Evolutionary conservation across 2,113 vertebrate species (phyloP), one percentile per base, ranked within the genome.

Genomic region (Notiomystis cincta): DNA sequence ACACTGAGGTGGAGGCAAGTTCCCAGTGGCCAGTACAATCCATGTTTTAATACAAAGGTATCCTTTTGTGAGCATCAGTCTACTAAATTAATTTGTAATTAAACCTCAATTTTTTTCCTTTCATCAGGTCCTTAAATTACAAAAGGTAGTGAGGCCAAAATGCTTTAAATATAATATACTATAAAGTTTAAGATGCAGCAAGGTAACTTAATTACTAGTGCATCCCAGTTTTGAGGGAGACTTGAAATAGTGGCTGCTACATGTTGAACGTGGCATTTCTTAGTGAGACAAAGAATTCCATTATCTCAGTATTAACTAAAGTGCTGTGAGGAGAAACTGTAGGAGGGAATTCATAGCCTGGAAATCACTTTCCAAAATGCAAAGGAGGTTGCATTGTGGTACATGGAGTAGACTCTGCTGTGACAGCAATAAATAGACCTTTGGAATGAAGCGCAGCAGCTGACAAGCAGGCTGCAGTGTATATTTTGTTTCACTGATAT

Each of bases 361-460:
- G 54, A 54, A 91, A 47, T 80, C 25, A 15, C 67, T 60, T 90
- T 62, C 35, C 42, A 50, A 60, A 82, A 44, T 14, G 51, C 44
- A 60, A 86, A 48, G 69, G 64, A 58, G 42, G 15, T 73, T 60
- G 71, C 18, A 0, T 5, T 21, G 38, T 30, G 33, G 19, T 35
- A 9, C 6, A 3, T 0, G 5, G 67, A 14, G 22, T 2, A 37
- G 62, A 28, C 90, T 15, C 30, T 66, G 71, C 42, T 7, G 6
- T 58, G 66, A 31, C 51, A 28, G 79, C 61, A 82, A 47, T 62
- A 28, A 61, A 56, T 5, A 16, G 30, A 0, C 0, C 27, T 53
- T 56, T 56, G 92, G 91, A 66, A 90, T 92, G 92, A 48, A 64
- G 35, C 7, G 33, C 47, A 93, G 82, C 95, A 96, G 95, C 79